A percentile compares a stretch with the other conserved stretches of the same genome.
These are phyloP conservation scores for Coptodon rendalli DNA, from an alignment of 2,113 vertebrate genomes.

Conservation along the genomic window DNA sequence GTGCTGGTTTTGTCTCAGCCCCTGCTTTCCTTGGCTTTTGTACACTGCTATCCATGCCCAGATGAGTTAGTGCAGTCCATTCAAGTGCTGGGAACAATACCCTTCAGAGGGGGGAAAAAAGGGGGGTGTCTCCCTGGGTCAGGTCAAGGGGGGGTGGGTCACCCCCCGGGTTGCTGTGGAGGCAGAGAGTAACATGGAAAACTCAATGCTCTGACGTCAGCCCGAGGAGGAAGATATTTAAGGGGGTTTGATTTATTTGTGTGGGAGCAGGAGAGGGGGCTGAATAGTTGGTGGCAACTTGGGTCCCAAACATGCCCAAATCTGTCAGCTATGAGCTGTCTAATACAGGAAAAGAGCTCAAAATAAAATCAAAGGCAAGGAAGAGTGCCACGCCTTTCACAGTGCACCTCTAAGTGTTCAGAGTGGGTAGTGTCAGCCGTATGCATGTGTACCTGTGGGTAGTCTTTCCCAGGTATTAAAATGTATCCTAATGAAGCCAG, in stretches of 20 bases:
- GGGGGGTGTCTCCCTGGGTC: not conserved
- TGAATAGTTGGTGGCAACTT: slow-evolving; percentile 30
- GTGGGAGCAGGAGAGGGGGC: slow-evolving; percentile 31
- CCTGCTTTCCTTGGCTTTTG: slow-evolving; percentile 45
- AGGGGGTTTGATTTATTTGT: slow-evolving; percentile 62
- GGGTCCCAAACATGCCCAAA: slow-evolving; percentile 18
- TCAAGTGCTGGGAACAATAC: slow-evolving; percentile 71
- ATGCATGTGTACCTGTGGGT: not conserved
- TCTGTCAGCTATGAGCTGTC: not conserved
- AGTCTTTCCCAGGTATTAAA: not conserved
- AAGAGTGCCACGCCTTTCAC: not conserved
- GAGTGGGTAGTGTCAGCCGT: not conserved
- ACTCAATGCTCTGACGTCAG: slow-evolving; percentile 66
- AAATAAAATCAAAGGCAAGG: not conserved
- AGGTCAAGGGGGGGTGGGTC: slow-evolving; percentile 24
- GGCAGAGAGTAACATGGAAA: slow-evolving; percentile 50
- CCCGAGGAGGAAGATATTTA: slow-evolving; percentile 17
- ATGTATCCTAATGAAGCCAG: slow-evolving; percentile 27
- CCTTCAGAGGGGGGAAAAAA: slow-evolving; percentile 7
- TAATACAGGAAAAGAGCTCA: not conserved
- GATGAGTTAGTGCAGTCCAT: slow-evolving; percentile 70
- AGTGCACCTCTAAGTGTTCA: not conserved
- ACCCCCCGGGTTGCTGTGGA: slow-evolving; percentile 61
- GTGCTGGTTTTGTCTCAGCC: slow-evolving; percentile 51
- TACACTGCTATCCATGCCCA: slow-evolving; percentile 50